Conservation (phyloP, 2,113 vertebrate species). For the Clarias magur region DNA sequence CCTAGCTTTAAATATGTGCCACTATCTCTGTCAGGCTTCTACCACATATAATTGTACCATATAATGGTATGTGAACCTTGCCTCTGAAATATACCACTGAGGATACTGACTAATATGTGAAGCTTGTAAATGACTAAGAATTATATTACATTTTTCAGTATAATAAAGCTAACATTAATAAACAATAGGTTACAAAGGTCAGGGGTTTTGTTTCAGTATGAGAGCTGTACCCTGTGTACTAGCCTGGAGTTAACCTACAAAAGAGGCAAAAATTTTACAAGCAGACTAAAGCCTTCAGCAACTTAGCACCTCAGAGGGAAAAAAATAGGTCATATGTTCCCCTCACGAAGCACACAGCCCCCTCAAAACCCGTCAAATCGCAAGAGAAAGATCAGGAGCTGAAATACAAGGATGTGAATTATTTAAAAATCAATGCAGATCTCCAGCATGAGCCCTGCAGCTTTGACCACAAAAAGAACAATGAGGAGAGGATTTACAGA, state of each 20-base stretch:
- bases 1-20: background rate
- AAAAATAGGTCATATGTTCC: slow-evolving; percentile 46
- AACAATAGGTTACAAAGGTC: background rate
- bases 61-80: background rate
- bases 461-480: slow-evolving; percentile 4
- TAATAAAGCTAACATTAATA: background rate
- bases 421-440: slow-evolving; percentile 48
- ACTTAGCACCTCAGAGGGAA: background rate
- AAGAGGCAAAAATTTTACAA: background rate
- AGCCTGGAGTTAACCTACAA: background rate
- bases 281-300: background rate
- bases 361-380: slow-evolving; percentile 33
- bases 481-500: background rate
- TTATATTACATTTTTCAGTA: background rate
- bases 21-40: background rate
- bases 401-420: slow-evolving; percentile 37
- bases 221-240: background rate
- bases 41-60: background rate
- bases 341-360: slow-evolving; percentile 8
- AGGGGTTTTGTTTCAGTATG: background rate
- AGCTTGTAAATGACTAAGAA: background rate
- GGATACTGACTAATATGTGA: background rate
- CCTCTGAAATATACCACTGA: background rate
- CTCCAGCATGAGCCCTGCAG: slow-evolving; percentile 24
- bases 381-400: slow-evolving; percentile 11